Conservation (phyloP, 2,888 invertebrate species). For the Alloplasta piceator region DNA sequence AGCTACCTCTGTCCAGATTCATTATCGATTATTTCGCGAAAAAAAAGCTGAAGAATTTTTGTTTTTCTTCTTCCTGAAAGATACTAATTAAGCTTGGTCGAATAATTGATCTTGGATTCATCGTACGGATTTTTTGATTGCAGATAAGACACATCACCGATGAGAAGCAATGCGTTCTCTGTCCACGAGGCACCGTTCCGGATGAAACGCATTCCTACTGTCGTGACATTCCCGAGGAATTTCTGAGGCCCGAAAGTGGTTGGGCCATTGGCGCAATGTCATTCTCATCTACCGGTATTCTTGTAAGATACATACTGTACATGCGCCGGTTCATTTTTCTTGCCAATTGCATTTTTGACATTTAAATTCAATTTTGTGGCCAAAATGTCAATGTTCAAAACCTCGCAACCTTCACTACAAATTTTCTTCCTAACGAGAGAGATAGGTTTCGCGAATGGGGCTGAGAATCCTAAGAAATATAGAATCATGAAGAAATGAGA, state of each 20-base stretch:
- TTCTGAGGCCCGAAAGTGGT: conserved; percentile 91
- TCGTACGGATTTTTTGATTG: conserved; percentile 24
- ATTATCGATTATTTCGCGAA: no score
- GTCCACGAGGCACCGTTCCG: conserved; percentile 93
- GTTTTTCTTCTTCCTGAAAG: no score
- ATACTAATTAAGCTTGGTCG: conserved; percentile 14
- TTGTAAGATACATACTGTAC: conserved; percentile 84
- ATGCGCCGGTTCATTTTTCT: neutral
- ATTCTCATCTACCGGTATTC: conserved; percentile 93
- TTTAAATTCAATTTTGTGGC: no score
- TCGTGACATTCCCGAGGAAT: conserved; percentile 92
- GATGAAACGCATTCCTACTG: conserved; percentile 90
- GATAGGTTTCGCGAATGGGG: conserved; percentile 8
- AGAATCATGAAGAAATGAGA: no score
- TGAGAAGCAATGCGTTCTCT: conserved; percentile 93
- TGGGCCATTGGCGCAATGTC: conserved; percentile 98
- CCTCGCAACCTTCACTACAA: no score
- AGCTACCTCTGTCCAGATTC: neutral
- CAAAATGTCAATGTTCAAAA: no score
- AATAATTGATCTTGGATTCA: neutral
- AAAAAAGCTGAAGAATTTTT: no score
- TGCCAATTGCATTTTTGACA: no score
- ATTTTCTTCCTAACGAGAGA: neutral
- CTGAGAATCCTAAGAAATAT: no score
- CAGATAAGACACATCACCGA: conserved; percentile 92